These are phyloP conservation scores for Microctenopoma steveboyesi DNA, from an alignment of 2,797 vertebrate species.

Conservation along the genomic window DNA sequence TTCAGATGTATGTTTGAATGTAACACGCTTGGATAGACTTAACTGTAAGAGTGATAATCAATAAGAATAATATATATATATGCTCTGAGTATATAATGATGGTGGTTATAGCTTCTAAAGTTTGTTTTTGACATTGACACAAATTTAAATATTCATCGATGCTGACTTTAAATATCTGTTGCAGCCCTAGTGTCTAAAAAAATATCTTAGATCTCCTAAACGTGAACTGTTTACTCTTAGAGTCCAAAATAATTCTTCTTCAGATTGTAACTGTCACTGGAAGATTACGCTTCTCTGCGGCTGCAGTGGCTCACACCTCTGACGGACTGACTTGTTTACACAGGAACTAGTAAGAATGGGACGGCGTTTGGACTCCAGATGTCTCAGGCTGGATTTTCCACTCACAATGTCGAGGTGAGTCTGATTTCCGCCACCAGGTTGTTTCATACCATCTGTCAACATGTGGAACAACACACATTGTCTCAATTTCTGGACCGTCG, in stretches of 20 bases:
- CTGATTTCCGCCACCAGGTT: conserved; percentile 42
- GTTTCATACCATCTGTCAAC: conserved; percentile 50
- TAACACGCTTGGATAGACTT: neutral
- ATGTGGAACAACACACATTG: conserved; percentile 54
- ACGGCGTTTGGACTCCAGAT: conserved; percentile 98
- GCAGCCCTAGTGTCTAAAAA: neutral
- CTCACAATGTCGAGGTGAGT: conserved; percentile 94
- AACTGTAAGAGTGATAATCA: neutral
- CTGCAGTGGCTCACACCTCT: conserved; percentile 31
- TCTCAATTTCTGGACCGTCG: conserved; percentile 53
- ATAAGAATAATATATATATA: neutral
- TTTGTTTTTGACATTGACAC: neutral
- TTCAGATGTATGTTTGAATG: neutral
- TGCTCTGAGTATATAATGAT: neutral
- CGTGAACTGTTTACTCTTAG: neutral
- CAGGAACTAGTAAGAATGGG: conserved; percentile 97
- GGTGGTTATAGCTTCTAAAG: neutral
- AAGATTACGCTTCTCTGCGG: conserved; percentile 15
- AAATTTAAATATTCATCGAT: neutral
- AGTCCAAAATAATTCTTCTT: neutral
- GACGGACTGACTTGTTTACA: conserved; percentile 66
- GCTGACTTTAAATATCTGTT: neutral
- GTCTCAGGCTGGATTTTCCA: conserved; percentile 99
- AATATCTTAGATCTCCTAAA: neutral
- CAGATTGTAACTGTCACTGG: conserved; percentile 2